These are phyloP conservation scores for Acanthococcus lagerstroemiae DNA, from an alignment of 2,888 invertebrate genomes.

Conservation along the genomic window DNA sequence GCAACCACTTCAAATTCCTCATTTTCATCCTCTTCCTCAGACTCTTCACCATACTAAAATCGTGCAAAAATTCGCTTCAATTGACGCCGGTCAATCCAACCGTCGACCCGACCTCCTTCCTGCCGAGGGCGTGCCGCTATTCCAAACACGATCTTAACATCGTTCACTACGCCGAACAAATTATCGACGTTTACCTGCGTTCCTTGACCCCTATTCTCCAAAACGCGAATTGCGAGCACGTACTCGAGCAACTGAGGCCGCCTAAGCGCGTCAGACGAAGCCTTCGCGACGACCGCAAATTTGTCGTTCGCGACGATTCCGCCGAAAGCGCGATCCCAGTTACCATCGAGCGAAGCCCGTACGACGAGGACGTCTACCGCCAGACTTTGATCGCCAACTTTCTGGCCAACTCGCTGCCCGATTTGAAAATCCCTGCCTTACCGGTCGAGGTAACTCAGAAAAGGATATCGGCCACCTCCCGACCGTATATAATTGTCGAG, in stretches of 20 bases:
- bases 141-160: neutral
- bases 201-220: neutral
- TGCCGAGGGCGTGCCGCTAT: no score
- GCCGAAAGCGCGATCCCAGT: neutral
- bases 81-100: neutral
- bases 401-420: slow-evolving; percentile 22
- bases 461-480: neutral
- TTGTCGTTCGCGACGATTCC: neutral
- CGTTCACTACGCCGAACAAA: neutral
- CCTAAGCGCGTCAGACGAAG: neutral
- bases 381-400: slow-evolving; percentile 17
- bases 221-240: neutral
- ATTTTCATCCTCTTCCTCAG: slow-evolving; percentile 11
- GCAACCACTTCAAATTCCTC: slow-evolving; percentile 15
- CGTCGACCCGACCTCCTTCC: neutral
- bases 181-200: neutral
- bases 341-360: neutral
- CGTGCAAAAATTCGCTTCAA: neutral
- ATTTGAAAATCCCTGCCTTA: slow-evolving; percentile 9
- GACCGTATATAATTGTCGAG: neutral
- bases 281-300: neutral
- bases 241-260: neutral
- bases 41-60: slow-evolving; percentile 22
- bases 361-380: slow-evolving; percentile 4
- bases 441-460: neutral